Evolutionary conservation across 2,888 invertebrate species (phyloP).

Genomic region (Luperina nickerlii): DNA sequence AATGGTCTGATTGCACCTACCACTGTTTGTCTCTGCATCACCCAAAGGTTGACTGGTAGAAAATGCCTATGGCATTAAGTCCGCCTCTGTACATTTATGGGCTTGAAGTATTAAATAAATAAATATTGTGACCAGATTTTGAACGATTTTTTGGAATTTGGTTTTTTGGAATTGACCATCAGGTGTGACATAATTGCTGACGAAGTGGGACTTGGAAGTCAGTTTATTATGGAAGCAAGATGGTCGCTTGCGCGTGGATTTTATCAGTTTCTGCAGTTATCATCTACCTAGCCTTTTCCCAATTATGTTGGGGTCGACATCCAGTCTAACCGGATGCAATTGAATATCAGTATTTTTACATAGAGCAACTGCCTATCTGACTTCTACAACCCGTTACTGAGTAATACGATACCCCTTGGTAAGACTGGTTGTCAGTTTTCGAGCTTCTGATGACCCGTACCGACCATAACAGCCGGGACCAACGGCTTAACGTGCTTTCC

Average conservation of each 20-base stretch:
- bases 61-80: no score
- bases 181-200: constrained; percentile 17
- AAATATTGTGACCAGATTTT: no score
- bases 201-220: background rate
- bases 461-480: background rate
- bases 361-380: background rate
- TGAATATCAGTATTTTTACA: background rate
- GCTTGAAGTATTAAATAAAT: no score
- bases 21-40: no score
- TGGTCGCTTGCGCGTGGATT: background rate
- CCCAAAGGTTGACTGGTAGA: no score
- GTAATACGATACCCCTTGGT: background rate
- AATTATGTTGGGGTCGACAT: background rate
- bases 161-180: no score
- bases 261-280: background rate
- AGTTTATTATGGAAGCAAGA: background rate
- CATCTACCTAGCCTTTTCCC: background rate
- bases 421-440: background rate
- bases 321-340: background rate
- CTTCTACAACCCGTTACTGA: background rate
- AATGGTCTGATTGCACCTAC: no score
- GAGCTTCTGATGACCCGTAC: background rate
- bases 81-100: no score
- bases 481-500: background rate
- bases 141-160: no score